phyloP scores from a whole-genome alignment of 1,140 invertebrate genomes.

The Drosophila melanogaster region DNA sequence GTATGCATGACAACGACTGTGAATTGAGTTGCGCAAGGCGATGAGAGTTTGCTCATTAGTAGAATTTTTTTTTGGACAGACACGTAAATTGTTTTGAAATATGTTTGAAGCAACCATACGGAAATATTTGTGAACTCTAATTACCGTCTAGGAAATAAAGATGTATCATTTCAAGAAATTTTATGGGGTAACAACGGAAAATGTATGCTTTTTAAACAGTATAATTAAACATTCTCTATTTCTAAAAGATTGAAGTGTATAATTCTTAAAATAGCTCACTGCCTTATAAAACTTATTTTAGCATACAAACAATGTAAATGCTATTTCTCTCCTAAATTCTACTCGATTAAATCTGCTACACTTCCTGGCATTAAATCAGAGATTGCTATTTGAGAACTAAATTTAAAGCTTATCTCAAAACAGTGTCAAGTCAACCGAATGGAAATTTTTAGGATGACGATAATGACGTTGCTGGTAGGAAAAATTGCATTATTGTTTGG shows the following conservation, averaged over 20 bases:
- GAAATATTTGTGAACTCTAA: constrained; percentile 38
- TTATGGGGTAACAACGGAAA: neutral
- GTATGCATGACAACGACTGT: constrained; percentile 60
- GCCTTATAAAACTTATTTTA: no score
- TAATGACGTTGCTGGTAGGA: neutral
- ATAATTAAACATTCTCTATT: no score
- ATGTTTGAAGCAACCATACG: neutral
- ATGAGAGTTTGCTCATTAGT: constrained; percentile 49
- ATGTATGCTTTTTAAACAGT: no score
- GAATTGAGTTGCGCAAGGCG: constrained; percentile 42
- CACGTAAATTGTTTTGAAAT: constrained; percentile 42
- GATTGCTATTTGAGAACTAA: constrained; percentile 31
- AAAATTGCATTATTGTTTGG: constrained; percentile 23
- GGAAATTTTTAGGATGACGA: constrained; percentile 11
- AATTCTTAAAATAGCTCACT: neutral
- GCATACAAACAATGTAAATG: neutral
- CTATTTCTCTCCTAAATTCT: neutral
- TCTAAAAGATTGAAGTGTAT: no score
- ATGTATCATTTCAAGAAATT: neutral
- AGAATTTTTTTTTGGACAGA: constrained; percentile 21
- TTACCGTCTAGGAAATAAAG: constrained; percentile 9
- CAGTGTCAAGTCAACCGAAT: constrained; percentile 11
- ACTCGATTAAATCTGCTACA: constrained; percentile 2
- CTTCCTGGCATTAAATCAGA: constrained; percentile 9
- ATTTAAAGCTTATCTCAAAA: constrained; percentile 16